Base-by-base conservation (phyloP, 2,888 invertebrate species). In the Cephus spinipes region DNA sequence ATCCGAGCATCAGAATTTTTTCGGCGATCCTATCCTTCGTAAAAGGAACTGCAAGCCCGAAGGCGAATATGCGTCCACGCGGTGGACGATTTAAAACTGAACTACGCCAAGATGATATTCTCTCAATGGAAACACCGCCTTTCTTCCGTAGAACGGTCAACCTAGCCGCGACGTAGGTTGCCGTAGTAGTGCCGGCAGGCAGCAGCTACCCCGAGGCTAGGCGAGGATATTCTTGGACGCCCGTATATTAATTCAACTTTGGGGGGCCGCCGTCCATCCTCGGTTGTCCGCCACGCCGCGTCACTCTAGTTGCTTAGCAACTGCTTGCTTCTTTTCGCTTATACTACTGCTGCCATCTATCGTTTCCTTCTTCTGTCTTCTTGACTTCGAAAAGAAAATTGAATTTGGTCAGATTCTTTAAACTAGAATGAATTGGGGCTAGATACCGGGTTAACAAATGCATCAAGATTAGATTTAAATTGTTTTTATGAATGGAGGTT, bases 241-340 rank as follows among this genome's bases (percentile, higher is more conserved):
- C 80, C 82, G 89, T 87, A 83, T 87, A 89, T 87, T 88, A 89
- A 89, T 88, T 89, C 86, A 85, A 87, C 86, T 87, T 87, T 82
- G 84, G 84, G 85, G 82, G 82, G 85, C 84, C 83, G 83, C 84
- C 86, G 84, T 76, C 80, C 81, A 74, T 74, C 74, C 79, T 69
- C 82, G 55, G 55, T 55, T 55, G 55, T 55, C 55, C 78, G 69
- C 77, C 76, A 80, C 82, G 81, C 79, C 81, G 86, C 87, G 87
- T 87, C 83, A 78, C 84, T 77, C 83, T 83, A 80, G 89, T 89
- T 90, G 89, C 90, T 81, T 89, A 88, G 90, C 89, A 89, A 90
- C 89, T 86, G 81, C 78, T 68, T 23, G 55, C 55, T 23, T 55
- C 55, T 55, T 55, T 55, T 55, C 55, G 23, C 55, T 55, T 55